Evolutionary conservation across 2,797 vertebrate species (phyloP).

Genomic region (Pseudocheirus occidentalis): DNA sequence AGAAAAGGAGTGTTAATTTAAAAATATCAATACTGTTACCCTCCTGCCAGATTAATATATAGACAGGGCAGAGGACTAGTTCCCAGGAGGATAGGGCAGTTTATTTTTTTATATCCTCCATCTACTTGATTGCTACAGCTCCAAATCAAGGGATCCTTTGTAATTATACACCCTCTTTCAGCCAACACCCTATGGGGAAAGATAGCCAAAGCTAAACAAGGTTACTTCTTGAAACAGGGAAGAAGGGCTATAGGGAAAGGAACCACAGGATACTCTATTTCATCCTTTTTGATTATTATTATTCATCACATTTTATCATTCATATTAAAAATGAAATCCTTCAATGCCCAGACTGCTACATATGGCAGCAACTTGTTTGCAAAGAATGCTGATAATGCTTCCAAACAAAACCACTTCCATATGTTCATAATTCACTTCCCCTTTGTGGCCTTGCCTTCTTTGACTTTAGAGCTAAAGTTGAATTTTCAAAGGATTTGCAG

Average conservation of each 20-base stretch:
- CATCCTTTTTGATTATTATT: not conserved
- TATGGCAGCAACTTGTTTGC: conserved; percentile 73
- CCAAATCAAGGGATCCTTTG: not conserved
- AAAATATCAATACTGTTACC: conserved; percentile 68
- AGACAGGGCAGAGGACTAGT: conserved; percentile 12
- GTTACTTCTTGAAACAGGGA: conserved; percentile 13
- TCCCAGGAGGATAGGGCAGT: not conserved
- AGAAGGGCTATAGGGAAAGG: conserved; percentile 1
- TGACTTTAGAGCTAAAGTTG: conserved; percentile 63
- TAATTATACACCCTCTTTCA: not conserved
- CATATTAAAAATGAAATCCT: conserved; percentile 24
- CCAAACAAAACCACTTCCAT: conserved; percentile 75
- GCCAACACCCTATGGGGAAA: conserved; percentile 11
- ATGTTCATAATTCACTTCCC: conserved; percentile 67
- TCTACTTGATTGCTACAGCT: not conserved
- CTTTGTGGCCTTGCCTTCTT: conserved; percentile 65
- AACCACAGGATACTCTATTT: not conserved
- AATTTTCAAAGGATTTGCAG: conserved; percentile 59
- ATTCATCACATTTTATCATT: conserved; percentile 44
- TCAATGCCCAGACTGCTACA: conserved; percentile 26
- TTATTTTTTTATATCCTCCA: conserved; percentile 36
- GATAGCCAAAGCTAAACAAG: conserved; percentile 40
- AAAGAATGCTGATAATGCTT: conserved; percentile 70
- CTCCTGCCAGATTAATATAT: conserved; percentile 58
- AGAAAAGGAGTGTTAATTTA: conserved; percentile 70